Percentiles rank a stretch among this genome's conserved stretches.
Evolutionary conservation across 2,113 vertebrate genomes (phyloP).

Genomic region (Urocolius indicus): DNA sequence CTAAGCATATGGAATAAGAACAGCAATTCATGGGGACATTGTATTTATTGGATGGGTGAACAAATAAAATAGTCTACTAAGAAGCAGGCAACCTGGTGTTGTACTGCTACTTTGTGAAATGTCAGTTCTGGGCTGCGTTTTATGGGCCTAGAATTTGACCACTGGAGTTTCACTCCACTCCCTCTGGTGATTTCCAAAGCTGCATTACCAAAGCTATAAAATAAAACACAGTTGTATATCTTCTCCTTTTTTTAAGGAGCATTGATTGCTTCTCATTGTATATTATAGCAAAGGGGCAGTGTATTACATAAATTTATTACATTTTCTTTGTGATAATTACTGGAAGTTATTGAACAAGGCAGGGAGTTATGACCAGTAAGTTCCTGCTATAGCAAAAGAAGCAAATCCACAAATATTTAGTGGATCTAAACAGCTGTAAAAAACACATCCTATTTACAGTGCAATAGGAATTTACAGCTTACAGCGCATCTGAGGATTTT

Average conservation of each 20-base stretch:
- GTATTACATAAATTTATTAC: constrained; percentile 82
- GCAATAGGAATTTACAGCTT: constrained; percentile 68
- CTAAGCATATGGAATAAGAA: constrained; percentile 8
- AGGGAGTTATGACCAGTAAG: constrained; percentile 78
- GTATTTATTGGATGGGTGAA: constrained; percentile 42
- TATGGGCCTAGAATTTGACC: constrained; percentile 55
- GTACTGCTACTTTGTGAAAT: constrained; percentile 51
- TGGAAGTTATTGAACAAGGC: constrained; percentile 84
- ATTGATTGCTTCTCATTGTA: constrained; percentile 82
- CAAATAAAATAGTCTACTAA: constrained; percentile 46
- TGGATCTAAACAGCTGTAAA: constrained; percentile 77
- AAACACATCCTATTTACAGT: constrained; percentile 71
- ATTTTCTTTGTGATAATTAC: constrained; percentile 84
- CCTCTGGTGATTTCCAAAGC: constrained; percentile 79
- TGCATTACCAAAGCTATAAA: constrained; percentile 71
- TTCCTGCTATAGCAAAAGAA: constrained; percentile 78
- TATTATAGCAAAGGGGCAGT: constrained; percentile 82
- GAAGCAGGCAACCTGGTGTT: not conserved
- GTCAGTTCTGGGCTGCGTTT: constrained; percentile 65
- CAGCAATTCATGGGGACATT: not conserved
- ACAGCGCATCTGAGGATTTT: constrained; percentile 41
- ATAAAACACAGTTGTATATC: constrained; percentile 78
- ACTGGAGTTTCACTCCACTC: constrained; percentile 71
- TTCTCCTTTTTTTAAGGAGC: constrained; percentile 81
- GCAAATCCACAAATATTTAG: constrained; percentile 80